Percentiles rank a stretch among this genome's conserved stretches.
Conservation (phyloP, 2,888 invertebrate genomes). For the Catocala nupta region DNA sequence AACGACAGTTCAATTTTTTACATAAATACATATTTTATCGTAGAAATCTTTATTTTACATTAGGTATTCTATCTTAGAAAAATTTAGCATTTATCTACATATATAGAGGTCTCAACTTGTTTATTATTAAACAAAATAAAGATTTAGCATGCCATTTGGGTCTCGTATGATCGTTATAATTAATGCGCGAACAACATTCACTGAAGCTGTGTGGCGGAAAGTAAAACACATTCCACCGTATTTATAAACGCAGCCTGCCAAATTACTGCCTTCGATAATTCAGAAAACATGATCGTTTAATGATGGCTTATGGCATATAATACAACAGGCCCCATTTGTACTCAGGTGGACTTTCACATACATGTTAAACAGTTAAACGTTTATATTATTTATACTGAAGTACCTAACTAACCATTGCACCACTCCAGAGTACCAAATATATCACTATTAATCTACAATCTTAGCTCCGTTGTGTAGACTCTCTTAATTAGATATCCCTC, state of each 20-base stretch:
- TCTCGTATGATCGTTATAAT: conserved; percentile 45
- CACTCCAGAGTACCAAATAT: conserved; percentile 75
- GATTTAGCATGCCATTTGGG: conserved; percentile 45
- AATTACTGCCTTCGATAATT: conserved; percentile 3
- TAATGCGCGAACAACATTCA: conserved; percentile 70
- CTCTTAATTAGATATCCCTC: conserved; percentile 62
- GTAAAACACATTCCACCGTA: conserved; percentile 46
- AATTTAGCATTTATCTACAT: conserved; percentile 57
- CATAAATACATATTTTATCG: conserved; percentile 80
- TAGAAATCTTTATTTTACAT: conserved; percentile 77
- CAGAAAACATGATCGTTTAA: conserved; percentile 23
- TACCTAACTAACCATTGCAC: conserved; percentile 82
- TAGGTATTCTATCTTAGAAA: conserved; percentile 65
- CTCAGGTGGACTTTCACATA: conserved; percentile 41
- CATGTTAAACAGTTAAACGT: conserved; percentile 65
- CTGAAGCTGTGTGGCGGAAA: conserved; percentile 75
- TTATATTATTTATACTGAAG: conserved; percentile 67
- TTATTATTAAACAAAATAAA: conserved; percentile 47
- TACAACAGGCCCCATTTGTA: conserved; percentile 24
- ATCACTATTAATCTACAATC: conserved; percentile 66
- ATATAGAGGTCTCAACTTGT: conserved; percentile 45
- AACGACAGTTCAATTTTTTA: conserved; percentile 72
- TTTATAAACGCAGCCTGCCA: conserved; percentile 45
- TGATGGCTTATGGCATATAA: conserved; percentile 29
- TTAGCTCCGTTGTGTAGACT: conserved; percentile 62